Evolutionary conservation across 2,113 vertebrate species (phyloP).

Genomic region (Dasyurus viverrinus): DNA sequence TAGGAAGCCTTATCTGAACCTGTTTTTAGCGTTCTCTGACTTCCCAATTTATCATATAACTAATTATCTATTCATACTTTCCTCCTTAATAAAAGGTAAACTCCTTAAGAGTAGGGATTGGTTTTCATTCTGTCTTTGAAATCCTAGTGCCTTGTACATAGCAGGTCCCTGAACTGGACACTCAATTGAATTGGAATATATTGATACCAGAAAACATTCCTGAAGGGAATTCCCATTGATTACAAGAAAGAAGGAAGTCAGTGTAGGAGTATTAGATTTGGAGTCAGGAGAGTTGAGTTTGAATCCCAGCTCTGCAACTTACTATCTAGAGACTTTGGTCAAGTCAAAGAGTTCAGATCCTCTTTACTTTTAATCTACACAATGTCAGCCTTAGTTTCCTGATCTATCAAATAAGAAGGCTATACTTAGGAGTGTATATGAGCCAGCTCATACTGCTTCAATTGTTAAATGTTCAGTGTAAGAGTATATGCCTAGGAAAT

Average conservation of each 20-base stretch:
- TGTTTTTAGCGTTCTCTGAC: no score
- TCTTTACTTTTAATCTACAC: not conserved
- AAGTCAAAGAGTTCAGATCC: constrained; percentile 1
- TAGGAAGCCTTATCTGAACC: no score
- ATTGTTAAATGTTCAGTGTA: not conserved
- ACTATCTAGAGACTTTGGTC: not conserved
- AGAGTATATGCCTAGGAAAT: not conserved
- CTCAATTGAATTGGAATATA: not conserved
- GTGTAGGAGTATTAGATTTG: not conserved
- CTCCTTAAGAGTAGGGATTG: no score
- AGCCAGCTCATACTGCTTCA: not conserved
- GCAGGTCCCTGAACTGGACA: not conserved
- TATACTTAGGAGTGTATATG: not conserved
- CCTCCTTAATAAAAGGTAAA: no score
- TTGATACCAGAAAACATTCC: not conserved
- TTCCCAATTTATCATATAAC: no score
- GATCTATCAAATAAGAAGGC: not conserved
- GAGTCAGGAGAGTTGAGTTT: no score
- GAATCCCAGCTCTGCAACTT: not conserved
- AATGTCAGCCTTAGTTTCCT: not conserved
- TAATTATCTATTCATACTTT: no score
- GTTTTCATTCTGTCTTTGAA: no score
- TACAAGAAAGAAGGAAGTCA: not conserved
- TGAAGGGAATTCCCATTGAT: not conserved
- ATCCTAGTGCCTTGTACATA: not conserved